A percentile compares a stretch with the other conserved stretches of the same genome.
These are phyloP conservation scores for Melieria picta DNA, from an alignment of 2,888 invertebrate species.

Conservation along the genomic window DNA sequence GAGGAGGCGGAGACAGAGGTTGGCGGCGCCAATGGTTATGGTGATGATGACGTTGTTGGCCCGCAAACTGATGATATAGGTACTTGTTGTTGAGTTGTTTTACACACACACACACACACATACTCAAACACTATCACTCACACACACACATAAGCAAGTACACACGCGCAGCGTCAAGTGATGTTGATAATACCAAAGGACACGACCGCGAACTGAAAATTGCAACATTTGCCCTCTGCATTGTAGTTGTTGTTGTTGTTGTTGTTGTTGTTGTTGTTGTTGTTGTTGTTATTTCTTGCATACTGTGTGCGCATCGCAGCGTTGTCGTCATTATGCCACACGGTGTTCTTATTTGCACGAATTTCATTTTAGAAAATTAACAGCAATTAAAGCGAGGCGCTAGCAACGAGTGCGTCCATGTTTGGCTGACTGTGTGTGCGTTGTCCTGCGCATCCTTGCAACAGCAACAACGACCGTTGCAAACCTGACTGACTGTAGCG, in stretches of 20 bases:
- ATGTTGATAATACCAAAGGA: conserved; percentile 52
- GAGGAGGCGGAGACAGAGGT: background rate
- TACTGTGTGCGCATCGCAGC: conserved; percentile 33
- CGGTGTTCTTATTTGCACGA: conserved; percentile 59
- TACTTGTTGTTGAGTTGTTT: too few species aligned
- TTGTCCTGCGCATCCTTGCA: conserved; percentile 4
- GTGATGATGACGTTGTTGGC: conserved; percentile 14
- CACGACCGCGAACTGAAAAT: conserved; percentile 51
- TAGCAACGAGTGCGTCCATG: conserved; percentile 17
- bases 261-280: too few species aligned
- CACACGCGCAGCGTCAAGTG: conserved; percentile 18
- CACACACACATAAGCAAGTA: conserved; percentile 1
- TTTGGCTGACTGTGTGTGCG: background rate
- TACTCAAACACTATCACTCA: too few species aligned
- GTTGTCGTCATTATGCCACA: conserved; percentile 48
- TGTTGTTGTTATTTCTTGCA: conserved; percentile 5
- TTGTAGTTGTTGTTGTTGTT: too few species aligned
- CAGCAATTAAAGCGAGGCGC: conserved; percentile 54
- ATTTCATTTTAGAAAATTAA: conserved; percentile 62
- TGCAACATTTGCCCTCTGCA: conserved; percentile 4
- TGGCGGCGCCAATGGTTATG: conserved; percentile 10
- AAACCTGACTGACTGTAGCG: background rate
- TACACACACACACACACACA: too few species aligned
- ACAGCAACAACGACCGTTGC: background rate
- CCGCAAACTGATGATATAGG: conserved; percentile 7